These are phyloP conservation scores for Pteronura brasiliensis DNA, from an alignment of 2,113 vertebrate species.

Conservation along the genomic window DNA sequence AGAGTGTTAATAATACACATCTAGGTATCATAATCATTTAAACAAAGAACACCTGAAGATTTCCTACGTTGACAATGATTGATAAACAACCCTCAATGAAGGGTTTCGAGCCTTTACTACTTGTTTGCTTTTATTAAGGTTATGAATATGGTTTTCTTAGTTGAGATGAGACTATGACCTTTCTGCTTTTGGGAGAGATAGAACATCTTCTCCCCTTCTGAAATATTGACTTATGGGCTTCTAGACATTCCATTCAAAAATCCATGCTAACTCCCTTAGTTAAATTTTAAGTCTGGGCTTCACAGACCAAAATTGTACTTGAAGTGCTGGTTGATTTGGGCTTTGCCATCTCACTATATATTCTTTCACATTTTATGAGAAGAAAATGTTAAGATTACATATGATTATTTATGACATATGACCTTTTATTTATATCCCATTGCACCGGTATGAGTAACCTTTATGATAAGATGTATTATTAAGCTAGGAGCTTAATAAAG, in stretches of 20 bases:
- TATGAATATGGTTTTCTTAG: neutral
- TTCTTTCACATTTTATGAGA: neutral
- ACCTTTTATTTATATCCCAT: neutral
- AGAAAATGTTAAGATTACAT: neutral
- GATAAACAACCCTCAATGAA: neutral
- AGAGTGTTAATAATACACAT: neutral
- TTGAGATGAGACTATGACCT: neutral
- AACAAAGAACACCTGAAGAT: neutral
- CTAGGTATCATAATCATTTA: neutral
- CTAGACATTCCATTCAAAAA: neutral
- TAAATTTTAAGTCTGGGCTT: neutral
- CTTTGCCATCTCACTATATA: neutral
- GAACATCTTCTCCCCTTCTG: neutral
- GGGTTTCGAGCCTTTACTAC: neutral
- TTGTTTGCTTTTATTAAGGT: neutral
- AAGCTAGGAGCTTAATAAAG: neutral
- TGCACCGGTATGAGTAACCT: neutral
- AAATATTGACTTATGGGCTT: neutral
- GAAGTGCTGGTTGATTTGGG: neutral
- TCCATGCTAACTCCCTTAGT: neutral
- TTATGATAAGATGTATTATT: neutral
- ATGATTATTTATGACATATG: neutral
- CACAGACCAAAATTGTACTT: neutral
- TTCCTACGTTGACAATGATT: neutral
- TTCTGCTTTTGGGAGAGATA: neutral